These are phyloP conservation scores for Chlorocebus sabaeus DNA, from an alignment of 2,113 vertebrate genomes.

Conservation along the genomic window DNA sequence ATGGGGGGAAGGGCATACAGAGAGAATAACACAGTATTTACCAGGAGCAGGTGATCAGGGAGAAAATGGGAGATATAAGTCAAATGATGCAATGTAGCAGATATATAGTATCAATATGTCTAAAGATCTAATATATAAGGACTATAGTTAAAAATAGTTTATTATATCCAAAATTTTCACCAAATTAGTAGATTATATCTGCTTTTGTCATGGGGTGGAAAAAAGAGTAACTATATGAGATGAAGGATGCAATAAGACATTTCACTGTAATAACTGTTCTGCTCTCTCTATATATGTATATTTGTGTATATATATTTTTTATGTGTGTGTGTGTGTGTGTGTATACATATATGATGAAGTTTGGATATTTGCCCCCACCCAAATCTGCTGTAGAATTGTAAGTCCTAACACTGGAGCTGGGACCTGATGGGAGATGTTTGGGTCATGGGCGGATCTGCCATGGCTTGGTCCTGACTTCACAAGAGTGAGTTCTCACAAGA, in stretches of 20 bases:
- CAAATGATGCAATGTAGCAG: not conserved
- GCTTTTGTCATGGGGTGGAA: not conserved
- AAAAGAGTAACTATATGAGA: not conserved
- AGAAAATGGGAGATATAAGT: not conserved
- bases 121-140: not conserved
- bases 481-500: no score
- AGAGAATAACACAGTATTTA: not conserved
- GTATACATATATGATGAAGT: no score
- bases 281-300: no score
- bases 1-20: not conserved
- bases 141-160: not conserved
- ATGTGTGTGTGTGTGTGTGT: no score
- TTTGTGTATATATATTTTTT: rapidly evolving
- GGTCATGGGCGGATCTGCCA: no score
- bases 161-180: not conserved
- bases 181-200: not conserved
- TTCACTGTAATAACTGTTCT: not conserved
- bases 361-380: no score
- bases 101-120: not conserved
- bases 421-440: no score
- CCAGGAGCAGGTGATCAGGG: not conserved
- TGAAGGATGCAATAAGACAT: not conserved
- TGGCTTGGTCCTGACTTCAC: no score
- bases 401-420: no score
- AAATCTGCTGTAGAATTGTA: no score